Conservation (phyloP, 2,888 invertebrate species). For the Ametastegia equiseti region DNA sequence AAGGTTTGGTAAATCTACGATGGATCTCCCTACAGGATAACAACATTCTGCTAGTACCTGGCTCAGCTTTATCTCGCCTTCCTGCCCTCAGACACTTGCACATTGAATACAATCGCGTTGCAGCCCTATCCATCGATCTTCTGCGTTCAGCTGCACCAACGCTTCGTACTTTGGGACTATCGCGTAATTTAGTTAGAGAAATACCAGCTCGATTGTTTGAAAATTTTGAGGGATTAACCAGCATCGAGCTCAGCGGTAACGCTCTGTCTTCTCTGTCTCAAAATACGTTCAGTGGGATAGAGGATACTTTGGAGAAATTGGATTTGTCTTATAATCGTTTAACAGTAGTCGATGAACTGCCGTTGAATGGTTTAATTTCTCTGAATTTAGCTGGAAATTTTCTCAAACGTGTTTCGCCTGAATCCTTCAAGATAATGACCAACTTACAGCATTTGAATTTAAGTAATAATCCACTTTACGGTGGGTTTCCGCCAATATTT, state of each 20-base stretch:
- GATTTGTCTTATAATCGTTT: constrained; percentile 87
- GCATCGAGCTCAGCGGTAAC: constrained; percentile 89
- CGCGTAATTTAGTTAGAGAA: constrained; percentile 92
- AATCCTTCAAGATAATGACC: constrained; percentile 83
- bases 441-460: constrained; percentile 86
- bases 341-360: constrained; percentile 81
- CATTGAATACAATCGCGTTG: constrained; percentile 91
- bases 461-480: constrained; percentile 86
- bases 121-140: constrained; percentile 89
- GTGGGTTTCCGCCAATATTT: constrained; percentile 81
- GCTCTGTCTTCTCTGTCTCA: constrained; percentile 84
- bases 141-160: constrained; percentile 85
- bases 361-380: constrained; percentile 82
- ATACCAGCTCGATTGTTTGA: constrained; percentile 89
- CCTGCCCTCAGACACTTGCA: constrained; percentile 86
- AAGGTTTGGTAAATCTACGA: constrained; percentile 87
- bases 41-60: constrained; percentile 91
- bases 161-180: constrained; percentile 84
- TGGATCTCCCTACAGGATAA: constrained; percentile 90
- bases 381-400: constrained; percentile 90
- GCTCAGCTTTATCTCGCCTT: constrained; percentile 88
- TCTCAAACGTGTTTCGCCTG: constrained; percentile 84
- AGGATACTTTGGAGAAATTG: constrained; percentile 84
- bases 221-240: constrained; percentile 84
- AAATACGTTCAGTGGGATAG: constrained; percentile 87